Percentiles rank a stretch among this genome's conserved stretches.
Evolutionary conservation across 2,113 vertebrate species (phyloP).

Genomic region (Phainopepla nitens): DNA sequence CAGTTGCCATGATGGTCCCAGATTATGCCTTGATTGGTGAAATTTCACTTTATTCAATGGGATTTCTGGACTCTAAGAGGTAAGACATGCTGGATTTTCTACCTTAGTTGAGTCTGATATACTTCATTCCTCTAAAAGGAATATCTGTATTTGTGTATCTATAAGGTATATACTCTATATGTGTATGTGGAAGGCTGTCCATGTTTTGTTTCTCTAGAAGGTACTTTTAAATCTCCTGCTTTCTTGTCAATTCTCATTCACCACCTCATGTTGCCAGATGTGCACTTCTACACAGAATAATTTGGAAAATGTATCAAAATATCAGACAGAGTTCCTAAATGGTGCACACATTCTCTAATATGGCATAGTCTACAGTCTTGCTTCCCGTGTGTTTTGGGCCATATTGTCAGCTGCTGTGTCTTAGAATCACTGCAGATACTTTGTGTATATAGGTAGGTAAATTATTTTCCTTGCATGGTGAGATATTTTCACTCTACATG

Average conservation of each 20-base stretch:
- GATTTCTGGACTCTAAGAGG: constrained; percentile 92
- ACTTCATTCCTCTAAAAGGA: not conserved
- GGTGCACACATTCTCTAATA: not conserved
- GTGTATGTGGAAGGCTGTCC: not conserved
- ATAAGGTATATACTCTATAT: no score
- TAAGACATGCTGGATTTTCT: constrained; percentile 45
- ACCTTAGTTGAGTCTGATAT: not conserved
- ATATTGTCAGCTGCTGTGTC: not conserved
- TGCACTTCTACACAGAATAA: not conserved
- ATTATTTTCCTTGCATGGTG: not conserved
- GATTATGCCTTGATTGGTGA: constrained; percentile 93
- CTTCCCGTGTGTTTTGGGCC: not conserved
- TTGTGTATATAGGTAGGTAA: not conserved
- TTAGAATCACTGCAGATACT: not conserved
- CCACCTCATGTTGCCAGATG: not conserved
- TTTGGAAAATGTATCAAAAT: not conserved
- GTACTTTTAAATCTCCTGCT: not conserved
- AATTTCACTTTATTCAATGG: constrained; percentile 94
- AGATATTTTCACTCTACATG: not conserved
- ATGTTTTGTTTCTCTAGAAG: not conserved
- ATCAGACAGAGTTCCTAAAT: not conserved
- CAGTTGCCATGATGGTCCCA: constrained; percentile 96
- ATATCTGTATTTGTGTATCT: no score
- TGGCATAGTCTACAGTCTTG: not conserved
- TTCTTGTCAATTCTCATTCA: not conserved